Percentiles rank a stretch among this genome's conserved stretches.
Conservation (phyloP, 2,888 invertebrate genomes). For the Eristalis intricaria region DNA sequence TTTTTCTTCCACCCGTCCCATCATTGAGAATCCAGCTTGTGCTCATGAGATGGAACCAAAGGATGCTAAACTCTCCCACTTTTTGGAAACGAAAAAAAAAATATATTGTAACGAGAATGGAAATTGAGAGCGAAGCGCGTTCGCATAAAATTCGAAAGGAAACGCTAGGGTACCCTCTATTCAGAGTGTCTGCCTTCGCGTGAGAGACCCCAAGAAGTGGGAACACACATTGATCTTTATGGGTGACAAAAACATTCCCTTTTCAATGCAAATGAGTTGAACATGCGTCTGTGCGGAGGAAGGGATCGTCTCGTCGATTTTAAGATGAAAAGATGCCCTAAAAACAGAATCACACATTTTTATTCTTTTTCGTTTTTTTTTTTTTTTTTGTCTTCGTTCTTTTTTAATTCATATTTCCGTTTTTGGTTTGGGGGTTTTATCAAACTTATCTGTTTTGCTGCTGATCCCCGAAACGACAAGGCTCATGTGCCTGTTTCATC, state of each 20-base stretch:
- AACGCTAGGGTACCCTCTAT: not conserved
- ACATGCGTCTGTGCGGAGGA: conserved; percentile 24
- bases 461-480: conserved; percentile 43
- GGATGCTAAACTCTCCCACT: conserved; percentile 67
- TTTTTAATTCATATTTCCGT: conserved; percentile 65
- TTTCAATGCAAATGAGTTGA: conserved; percentile 70
- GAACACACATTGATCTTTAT: conserved; percentile 58
- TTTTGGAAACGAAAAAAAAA: conserved; percentile 26
- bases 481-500: not conserved
- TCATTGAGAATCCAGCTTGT: conserved; percentile 34
- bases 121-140: conserved; percentile 61
- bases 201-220: conserved; percentile 21
- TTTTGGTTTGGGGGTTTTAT: conserved; percentile 65
- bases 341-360: conserved; percentile 62
- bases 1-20: conserved; percentile 43
- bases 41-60: conserved; percentile 27
- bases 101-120: conserved; percentile 47
- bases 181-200: not conserved
- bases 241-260: conserved; percentile 72
- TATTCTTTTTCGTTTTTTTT: conserved; percentile 33
- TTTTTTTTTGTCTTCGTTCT: conserved; percentile 26
- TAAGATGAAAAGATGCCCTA: conserved; percentile 61
- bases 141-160: conserved; percentile 56
- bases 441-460: conserved; percentile 55
- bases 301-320: conserved; percentile 42